These are phyloP conservation scores for Sarcophaga variegata DNA, from an alignment of 2,888 invertebrate genomes.

Conservation along the genomic window DNA sequence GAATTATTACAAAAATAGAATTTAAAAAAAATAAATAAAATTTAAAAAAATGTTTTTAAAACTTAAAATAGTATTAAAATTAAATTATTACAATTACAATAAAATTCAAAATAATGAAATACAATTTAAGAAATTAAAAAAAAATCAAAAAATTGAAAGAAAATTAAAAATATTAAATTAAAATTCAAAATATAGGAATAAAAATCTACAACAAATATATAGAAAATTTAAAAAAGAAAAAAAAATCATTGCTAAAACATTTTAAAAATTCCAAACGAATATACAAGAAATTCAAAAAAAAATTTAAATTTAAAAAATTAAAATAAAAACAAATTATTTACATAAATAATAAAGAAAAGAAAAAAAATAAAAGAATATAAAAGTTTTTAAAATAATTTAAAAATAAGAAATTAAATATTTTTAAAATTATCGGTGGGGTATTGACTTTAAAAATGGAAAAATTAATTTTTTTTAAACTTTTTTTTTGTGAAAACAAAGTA, in stretches of 20 bases:
- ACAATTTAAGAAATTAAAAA: no score
- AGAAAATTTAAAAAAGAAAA: not conserved
- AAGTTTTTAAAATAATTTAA: no score
- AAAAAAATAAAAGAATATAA: not conserved
- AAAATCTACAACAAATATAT: not conserved
- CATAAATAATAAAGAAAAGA: constrained; percentile 19
- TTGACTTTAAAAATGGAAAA: constrained; percentile 61
- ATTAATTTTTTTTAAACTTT: not conserved
- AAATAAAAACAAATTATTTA: no score
- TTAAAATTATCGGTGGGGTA: constrained; percentile 68
- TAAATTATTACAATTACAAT: no score
- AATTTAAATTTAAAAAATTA: not conserved
- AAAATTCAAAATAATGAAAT: no score
- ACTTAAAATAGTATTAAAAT: no score
- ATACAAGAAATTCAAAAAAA: not conserved
- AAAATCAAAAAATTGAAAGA: constrained; percentile 49
- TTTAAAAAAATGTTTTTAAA: no score
- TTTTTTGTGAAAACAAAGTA: constrained; percentile 42
- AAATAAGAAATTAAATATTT: constrained; percentile 7
- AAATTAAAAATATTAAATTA: constrained; percentile 39
- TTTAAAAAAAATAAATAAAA: no score
- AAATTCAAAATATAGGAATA: no score
- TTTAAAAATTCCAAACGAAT: no score
- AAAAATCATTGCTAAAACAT: no score
- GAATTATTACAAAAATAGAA: no score